Conservation (phyloP, 2,797 vertebrate genomes). For the Sternarchorhynchus goeldii region DNA sequence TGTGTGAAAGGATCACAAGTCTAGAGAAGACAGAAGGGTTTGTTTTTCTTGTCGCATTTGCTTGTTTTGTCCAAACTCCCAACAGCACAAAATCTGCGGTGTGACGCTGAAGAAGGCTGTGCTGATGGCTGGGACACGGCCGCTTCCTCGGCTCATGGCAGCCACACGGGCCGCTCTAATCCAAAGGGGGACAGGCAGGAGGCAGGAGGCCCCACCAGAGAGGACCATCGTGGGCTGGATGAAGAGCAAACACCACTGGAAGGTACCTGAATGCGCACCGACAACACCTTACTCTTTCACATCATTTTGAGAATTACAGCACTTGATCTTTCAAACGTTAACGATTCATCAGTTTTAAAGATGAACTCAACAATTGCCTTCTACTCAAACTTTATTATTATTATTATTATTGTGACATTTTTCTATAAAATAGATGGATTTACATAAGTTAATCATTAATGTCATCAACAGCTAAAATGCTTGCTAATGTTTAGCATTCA, state of each 20-base stretch:
- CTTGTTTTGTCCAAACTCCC: conserved; percentile 22
- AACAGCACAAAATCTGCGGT: conserved; percentile 12
- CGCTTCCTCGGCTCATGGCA: conserved; percentile 15
- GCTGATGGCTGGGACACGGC: conserved; percentile 44
- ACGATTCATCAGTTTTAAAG: too few species aligned
- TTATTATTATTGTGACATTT: too few species aligned
- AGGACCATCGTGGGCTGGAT: not conserved
- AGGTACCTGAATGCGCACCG: conserved; percentile 47
- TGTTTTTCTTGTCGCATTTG: conserved; percentile 31
- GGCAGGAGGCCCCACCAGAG: not conserved
- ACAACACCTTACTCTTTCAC: conserved; percentile 53
- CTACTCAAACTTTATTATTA: too few species aligned
- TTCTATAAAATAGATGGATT: too few species aligned
- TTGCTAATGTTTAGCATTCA: too few species aligned
- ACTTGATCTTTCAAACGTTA: conserved; percentile 21
- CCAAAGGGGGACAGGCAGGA: not conserved
- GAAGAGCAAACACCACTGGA: not conserved
- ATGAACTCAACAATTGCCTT: too few species aligned
- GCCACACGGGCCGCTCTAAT: conserved; percentile 23
- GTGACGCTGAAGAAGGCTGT: conserved; percentile 54
- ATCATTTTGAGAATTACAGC: conserved; percentile 49
- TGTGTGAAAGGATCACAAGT: conserved; percentile 42
- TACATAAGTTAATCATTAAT: too few species aligned
- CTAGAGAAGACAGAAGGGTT: not conserved
- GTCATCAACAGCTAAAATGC: too few species aligned